Evolutionary conservation across 2,113 vertebrate species (phyloP).

Genomic region (Camelus bactrianus): DNA sequence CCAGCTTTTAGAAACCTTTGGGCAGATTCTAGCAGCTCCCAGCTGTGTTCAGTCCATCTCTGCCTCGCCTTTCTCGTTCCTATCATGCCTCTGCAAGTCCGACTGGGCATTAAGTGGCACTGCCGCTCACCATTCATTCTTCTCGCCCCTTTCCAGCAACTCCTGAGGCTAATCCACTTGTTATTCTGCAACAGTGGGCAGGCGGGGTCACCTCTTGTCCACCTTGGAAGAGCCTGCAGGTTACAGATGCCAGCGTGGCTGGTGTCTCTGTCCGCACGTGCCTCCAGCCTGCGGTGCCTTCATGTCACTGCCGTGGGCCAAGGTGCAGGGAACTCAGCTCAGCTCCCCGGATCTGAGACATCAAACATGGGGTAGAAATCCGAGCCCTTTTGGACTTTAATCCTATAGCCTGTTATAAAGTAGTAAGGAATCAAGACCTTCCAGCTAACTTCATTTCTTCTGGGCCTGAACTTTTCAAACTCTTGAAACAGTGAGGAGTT

Average conservation of each 20-base stretch:
- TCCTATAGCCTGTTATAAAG: slow-evolving; percentile 77
- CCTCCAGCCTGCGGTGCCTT: not conserved
- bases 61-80: not conserved
- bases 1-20: not conserved
- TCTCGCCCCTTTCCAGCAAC: not conserved
- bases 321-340: not conserved
- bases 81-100: not conserved
- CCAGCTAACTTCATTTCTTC: slow-evolving; percentile 62
- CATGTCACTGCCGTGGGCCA: not conserved
- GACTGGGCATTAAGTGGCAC: fast-evolving
- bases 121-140: slow-evolving; percentile 23
- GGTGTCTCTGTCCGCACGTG: not conserved
- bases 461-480: slow-evolving; percentile 18
- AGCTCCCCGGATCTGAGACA: not conserved
- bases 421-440: slow-evolving; percentile 64
- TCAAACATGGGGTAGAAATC: slow-evolving; percentile 69
- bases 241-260: not conserved
- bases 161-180: not conserved
- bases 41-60: not conserved
- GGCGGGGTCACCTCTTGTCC: not conserved
- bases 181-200: not conserved
- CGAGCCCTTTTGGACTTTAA: slow-evolving; percentile 86
- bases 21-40: not conserved
- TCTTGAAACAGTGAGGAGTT: not conserved
- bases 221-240: not conserved